Conservation (phyloP, 1,140 invertebrate genomes). For the Drosophila orena region DNA sequence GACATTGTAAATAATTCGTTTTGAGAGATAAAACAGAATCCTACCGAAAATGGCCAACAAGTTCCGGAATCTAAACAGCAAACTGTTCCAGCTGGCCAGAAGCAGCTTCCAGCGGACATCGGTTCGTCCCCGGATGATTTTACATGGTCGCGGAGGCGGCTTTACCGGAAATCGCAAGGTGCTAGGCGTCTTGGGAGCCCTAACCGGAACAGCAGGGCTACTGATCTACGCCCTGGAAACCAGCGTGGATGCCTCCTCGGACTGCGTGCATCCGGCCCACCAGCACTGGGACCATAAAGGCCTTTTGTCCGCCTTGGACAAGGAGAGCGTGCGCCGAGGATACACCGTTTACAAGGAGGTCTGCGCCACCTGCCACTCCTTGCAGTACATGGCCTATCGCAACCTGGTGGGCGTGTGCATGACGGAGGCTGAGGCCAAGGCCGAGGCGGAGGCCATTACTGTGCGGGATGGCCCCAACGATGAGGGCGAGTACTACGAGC, state of each 20-base stretch:
- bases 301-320: conserved; percentile 91
- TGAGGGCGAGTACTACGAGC: conserved; percentile 93
- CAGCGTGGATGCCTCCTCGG: conserved; percentile 92
- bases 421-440: conserved; percentile 97
- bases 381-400: conserved; percentile 96
- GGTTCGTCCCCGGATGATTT: conserved; percentile 11
- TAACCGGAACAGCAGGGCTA: conserved; percentile 92
- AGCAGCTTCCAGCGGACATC: conserved; percentile 8
- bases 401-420: conserved; percentile 95
- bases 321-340: conserved; percentile 93
- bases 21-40: background rate
- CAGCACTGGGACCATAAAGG: conserved; percentile 94
- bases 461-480: conserved; percentile 97
- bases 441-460: conserved; percentile 94
- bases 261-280: conserved; percentile 91
- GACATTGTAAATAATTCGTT: conserved; percentile 2
- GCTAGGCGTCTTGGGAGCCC: conserved; percentile 86
- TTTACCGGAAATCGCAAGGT: conserved; percentile 18
- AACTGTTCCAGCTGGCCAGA: conserved; percentile 30
- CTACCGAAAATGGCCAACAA: conserved; percentile 36
- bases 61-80: conserved; percentile 30
- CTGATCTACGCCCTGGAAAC: conserved; percentile 93
- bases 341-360: conserved; percentile 99
- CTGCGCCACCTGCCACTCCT: conserved; percentile 99
- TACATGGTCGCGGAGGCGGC: background rate